phyloP scores from a whole-genome alignment of 2,888 invertebrate species.

The Adelognathus sp. region DNA sequence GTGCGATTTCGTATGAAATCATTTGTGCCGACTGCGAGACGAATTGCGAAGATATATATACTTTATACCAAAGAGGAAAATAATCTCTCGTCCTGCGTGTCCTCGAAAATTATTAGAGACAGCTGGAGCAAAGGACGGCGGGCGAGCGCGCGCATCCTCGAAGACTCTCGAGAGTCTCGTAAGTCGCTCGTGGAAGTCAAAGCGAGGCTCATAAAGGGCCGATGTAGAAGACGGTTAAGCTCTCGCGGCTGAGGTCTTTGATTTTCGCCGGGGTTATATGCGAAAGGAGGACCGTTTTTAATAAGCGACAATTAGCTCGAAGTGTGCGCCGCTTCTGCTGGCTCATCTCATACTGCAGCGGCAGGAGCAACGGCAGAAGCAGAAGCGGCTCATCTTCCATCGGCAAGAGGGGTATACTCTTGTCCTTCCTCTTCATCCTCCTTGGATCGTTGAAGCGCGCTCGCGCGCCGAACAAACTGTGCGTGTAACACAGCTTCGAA shows the following conservation, averaged over 20 bases:
- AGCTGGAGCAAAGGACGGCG: background rate
- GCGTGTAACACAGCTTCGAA: constrained; percentile 45
- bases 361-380: constrained; percentile 22
- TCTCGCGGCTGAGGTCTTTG: constrained; percentile 60
- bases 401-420: too few species aligned
- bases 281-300: constrained; percentile 70
- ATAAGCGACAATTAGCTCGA: constrained; percentile 78
- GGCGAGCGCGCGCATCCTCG: background rate
- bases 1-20: background rate
- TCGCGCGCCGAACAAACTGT: background rate
- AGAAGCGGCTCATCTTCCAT: constrained; percentile 39
- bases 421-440: constrained; percentile 32
- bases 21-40: background rate
- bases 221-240: constrained; percentile 63
- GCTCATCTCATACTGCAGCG: background rate
- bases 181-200: background rate
- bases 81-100: background rate
- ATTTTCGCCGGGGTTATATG: constrained; percentile 58
- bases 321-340: constrained; percentile 54
- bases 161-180: background rate
- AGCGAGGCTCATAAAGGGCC: constrained; percentile 65
- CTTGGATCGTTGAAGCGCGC: constrained; percentile 33
- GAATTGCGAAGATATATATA: background rate
- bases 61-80: background rate
- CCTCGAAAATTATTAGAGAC: constrained; percentile 40